Conservation (phyloP, 2,888 invertebrate species). For the Pterostichus niger region DNA sequence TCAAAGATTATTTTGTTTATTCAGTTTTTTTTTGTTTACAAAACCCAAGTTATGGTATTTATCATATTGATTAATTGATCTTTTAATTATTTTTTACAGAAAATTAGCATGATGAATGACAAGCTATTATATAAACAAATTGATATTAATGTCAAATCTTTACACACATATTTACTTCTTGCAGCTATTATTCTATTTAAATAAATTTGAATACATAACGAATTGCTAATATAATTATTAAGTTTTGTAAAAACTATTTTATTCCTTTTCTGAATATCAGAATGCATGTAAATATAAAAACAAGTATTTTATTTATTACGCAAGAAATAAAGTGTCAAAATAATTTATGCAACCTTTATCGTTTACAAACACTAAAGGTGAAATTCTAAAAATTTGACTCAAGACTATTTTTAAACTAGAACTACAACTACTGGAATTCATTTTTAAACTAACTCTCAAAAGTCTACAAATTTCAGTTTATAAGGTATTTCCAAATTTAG, state of each 20-base stretch:
- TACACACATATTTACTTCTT: neutral
- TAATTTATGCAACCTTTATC: constrained; percentile 36
- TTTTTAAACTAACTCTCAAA: neutral
- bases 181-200: too few relatives aligned
- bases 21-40: constrained; percentile 24
- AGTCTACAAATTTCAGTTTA: neutral
- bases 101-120: neutral
- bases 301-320: constrained; percentile 24
- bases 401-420: constrained; percentile 25
- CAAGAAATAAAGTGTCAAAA: constrained; percentile 29
- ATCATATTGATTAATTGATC: neutral
- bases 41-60: neutral
- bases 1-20: constrained; percentile 20
- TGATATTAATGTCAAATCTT: too few relatives aligned
- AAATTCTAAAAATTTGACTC: constrained; percentile 45
- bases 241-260: constrained; percentile 27
- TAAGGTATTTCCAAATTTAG: neutral
- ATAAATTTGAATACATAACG: too few relatives aligned
- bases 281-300: constrained; percentile 25
- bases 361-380: neutral
- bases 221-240: neutral
- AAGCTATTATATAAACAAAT: too few relatives aligned
- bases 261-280: constrained; percentile 31
- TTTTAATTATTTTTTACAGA: neutral
- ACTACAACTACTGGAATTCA: constrained; percentile 1